Percentiles rank a stretch among this genome's conserved stretches.
Conservation (phyloP, 2,797 vertebrate species). For the Lagorchestes hirsutus region DNA sequence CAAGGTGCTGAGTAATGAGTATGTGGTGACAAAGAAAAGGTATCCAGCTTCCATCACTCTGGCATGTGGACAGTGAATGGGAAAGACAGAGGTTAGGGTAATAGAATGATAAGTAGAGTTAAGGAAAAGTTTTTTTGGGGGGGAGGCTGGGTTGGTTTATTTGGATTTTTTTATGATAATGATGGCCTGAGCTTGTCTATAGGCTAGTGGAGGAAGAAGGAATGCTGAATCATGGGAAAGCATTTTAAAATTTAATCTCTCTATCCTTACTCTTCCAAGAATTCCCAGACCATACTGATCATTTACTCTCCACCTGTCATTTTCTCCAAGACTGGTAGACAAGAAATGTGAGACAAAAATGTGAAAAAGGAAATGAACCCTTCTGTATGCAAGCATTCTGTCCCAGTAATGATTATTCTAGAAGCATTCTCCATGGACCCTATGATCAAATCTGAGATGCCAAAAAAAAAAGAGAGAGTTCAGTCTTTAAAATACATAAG, state of each 20-base stretch:
- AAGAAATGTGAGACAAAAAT: conserved; percentile 18
- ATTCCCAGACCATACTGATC: conserved; percentile 3
- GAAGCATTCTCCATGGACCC: not conserved
- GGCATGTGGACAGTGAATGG: not conserved
- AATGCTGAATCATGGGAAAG: not conserved
- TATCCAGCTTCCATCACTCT: not conserved
- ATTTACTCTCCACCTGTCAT: not conserved
- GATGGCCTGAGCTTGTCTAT: not conserved
- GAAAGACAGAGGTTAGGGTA: not conserved
- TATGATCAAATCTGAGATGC: not conserved
- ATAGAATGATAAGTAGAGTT: not conserved
- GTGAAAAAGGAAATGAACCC: not conserved
- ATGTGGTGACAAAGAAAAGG: not conserved
- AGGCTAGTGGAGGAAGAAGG: not conserved
- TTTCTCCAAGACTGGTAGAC: not conserved
- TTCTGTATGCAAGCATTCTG: not conserved
- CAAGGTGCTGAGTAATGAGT: not conserved
- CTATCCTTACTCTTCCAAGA: not conserved
- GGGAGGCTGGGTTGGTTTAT: too few species aligned
- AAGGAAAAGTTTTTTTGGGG: not conserved
- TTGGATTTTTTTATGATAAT: not conserved
- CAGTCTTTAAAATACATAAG: not conserved
- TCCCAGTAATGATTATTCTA: not conserved
- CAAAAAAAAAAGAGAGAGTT: not conserved
- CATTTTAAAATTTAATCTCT: not conserved